A percentile compares a stretch with the other conserved stretches of the same genome.
Evolutionary conservation across 2,113 vertebrate genomes (phyloP).

Genomic region (Cebus imitator): DNA sequence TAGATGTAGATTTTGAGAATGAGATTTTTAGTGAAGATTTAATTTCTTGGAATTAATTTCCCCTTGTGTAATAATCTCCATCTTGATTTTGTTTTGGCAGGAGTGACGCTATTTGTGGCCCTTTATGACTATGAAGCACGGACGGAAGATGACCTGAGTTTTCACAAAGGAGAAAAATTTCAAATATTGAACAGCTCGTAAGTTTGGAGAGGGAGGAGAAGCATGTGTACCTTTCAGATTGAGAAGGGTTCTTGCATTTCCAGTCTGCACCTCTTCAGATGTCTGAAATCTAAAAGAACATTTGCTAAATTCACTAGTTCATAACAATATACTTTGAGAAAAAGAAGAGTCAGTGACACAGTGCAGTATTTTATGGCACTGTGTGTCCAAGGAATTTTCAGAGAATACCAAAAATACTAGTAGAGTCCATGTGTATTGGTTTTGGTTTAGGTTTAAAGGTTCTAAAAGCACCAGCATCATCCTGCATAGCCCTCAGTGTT

Average conservation of each 20-base stretch:
- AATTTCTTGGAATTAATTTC: conserved; percentile 6
- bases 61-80: not conserved
- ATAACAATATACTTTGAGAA: conserved; percentile 7
- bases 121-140: conserved; percentile 98
- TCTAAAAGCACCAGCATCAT: conserved; percentile 57
- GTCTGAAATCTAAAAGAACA: not conserved
- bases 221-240: not conserved
- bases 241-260: not conserved
- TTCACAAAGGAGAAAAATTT: conserved; percentile 98
- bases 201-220: conserved; percentile 80
- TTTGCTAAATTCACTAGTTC: not conserved
- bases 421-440: not conserved
- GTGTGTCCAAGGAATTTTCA: conserved; percentile 55
- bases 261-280: not conserved
- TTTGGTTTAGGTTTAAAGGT: conserved; percentile 49
- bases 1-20: not conserved
- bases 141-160: conserved; percentile 98
- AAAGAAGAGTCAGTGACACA: conserved; percentile 23
- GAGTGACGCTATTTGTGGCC: conserved; percentile 98
- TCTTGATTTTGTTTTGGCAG: conserved; percentile 82
- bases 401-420: conserved; percentile 59
- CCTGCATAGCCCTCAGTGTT: not conserved
- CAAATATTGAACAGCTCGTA: conserved; percentile 99
- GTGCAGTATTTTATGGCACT: conserved; percentile 50
- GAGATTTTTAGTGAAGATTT: not conserved